Evolutionary conservation across 2,113 vertebrate genomes (phyloP), one percentile per base, ranked within the genome.

Genomic region (Conger conger): DNA sequence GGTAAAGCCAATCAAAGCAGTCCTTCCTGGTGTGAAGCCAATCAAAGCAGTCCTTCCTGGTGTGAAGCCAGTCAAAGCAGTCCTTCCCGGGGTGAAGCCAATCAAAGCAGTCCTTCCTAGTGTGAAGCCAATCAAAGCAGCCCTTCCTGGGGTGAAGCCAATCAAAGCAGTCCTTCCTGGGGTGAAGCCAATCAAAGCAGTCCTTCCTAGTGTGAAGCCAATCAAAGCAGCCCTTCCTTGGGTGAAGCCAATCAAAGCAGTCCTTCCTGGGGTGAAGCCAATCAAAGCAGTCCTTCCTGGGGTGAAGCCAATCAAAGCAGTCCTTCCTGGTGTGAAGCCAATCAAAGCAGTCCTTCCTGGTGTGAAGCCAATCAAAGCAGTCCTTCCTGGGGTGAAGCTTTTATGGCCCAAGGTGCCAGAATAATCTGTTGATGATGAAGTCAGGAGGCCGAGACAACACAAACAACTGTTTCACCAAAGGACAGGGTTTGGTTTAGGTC

Each of bases 391-490:
- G 77, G 35, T 37, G 35, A 30, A 7, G 33, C 77, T 37, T 37
- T 37, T 35, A 20, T 36, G 33, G 33, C 5, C 77, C 18, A 16
- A 36, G 37, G 77, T 38, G 77, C 38, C 77, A 79, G 77, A 13
- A 79, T 79, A 79, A 79, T 79, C 77, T 37, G 35, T 79, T 79
- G 77, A 37, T 79, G n/a, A 79, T 18, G 35, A 16, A 79, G 77
- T 37, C 33, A 20, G 35, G 37, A 79, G 77, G 77, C 4, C 38
- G 77, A 37, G 37, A 37, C 77, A 79, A 79, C 77, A 16, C 77
- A 79, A 8, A 79, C 77, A 57, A 57, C 54, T 57, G 54, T 57
- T 57, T 35, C 35, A 37, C 33, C 77, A 79, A 33, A 78, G 76
- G n/a, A 16, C 35, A 33, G 35, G 30, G 76, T 16, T 78, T 78